Conservation (phyloP, 2,113 vertebrate species). For the Microcebus tavaratra region DNA sequence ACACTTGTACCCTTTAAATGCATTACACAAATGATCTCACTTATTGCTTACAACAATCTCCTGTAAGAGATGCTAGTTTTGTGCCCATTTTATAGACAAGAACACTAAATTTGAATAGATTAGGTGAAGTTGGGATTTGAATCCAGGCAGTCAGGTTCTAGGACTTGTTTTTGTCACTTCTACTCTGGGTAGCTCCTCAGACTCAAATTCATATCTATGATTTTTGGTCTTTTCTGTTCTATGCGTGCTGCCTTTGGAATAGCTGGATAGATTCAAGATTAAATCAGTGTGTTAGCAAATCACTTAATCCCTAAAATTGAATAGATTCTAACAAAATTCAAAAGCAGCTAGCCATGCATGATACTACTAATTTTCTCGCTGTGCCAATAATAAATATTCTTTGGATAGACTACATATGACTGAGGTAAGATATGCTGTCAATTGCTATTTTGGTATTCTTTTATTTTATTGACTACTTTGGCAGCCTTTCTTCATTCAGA, state of each 20-base stretch:
- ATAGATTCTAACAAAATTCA: neutral
- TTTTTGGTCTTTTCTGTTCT: neutral
- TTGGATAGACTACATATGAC: neutral
- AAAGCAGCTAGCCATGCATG: neutral
- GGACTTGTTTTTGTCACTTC: neutral
- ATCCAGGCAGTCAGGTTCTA: neutral
- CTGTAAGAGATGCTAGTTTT: neutral
- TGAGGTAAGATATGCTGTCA: neutral
- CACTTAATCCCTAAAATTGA: neutral
- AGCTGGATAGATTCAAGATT: neutral
- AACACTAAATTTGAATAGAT: neutral
- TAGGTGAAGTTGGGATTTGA: neutral
- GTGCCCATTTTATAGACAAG: neutral
- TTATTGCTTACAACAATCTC: neutral
- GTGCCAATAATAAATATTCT: neutral
- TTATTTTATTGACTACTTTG: conserved; percentile 18
- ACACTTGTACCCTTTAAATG: neutral
- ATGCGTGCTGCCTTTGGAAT: neutral
- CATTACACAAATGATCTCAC: neutral
- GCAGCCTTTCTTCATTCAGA: neutral
- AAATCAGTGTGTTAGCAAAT: neutral
- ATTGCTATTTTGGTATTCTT: conserved; percentile 39
- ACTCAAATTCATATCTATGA: neutral
- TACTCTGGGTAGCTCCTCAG: neutral
- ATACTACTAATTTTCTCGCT: conserved; percentile 22